Evolutionary conservation across 2,888 invertebrate genomes (phyloP).

Genomic region (Lasioglossum morio): DNA sequence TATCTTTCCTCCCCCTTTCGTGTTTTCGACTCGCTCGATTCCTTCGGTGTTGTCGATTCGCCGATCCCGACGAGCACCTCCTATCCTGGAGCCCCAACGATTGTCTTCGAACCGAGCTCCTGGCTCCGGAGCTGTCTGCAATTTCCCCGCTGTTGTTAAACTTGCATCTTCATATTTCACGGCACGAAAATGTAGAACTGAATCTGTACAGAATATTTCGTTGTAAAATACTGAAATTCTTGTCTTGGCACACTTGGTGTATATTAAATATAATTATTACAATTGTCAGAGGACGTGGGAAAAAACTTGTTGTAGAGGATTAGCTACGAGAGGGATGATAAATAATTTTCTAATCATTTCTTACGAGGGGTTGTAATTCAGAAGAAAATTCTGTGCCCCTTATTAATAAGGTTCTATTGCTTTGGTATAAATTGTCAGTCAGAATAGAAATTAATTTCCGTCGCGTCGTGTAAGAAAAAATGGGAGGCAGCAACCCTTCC

Average conservation of each 20-base stretch:
- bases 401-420: neutral
- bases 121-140: neutral
- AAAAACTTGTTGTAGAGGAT: no score
- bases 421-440: neutral
- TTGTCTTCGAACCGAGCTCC: neutral
- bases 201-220: no score
- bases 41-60: conserved; percentile 61
- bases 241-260: no score
- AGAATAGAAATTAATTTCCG: neutral
- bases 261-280: no score
- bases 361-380: neutral
- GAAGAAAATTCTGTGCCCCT: neutral
- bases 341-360: neutral
- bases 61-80: conserved; percentile 15
- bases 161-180: neutral
- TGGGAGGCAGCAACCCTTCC: neutral
- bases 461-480: neutral
- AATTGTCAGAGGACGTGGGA: no score
- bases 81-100: neutral
- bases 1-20: conserved; percentile 67
- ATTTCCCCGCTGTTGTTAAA: neutral
- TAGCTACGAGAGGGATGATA: no score
- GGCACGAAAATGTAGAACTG: neutral
- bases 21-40: conserved; percentile 59
- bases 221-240: no score